A percentile compares a stretch with the other conserved stretches of the same genome.
These are phyloP conservation scores for Drosophila guanche DNA, from an alignment of 1,140 invertebrate genomes.

Conservation along the genomic window DNA sequence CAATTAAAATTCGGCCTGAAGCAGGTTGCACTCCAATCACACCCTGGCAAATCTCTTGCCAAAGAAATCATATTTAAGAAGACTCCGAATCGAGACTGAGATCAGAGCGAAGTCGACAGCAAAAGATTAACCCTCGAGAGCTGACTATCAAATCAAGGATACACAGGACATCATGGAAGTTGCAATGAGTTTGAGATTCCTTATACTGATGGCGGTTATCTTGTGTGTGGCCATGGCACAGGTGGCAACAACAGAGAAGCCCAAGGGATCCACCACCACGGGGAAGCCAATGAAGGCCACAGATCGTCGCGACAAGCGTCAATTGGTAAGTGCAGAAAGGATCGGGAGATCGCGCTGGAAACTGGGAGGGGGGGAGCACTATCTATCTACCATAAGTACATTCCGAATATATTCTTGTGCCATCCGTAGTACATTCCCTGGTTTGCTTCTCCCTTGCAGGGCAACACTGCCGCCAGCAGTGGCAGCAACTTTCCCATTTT, in stretches of 20 bases:
- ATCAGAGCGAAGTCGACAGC: conserved; percentile 31
- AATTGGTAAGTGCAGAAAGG: conserved; percentile 46
- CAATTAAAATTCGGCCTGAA: conserved; percentile 3
- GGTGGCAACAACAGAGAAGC: conserved; percentile 7
- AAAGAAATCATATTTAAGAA: conserved; percentile 43
- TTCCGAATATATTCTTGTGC: too few relatives aligned
- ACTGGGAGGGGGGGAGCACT: too few relatives aligned
- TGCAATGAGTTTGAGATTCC: conserved; percentile 34
- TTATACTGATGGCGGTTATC: conserved; percentile 31
- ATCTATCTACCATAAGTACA: too few relatives aligned
- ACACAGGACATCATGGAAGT: conserved; percentile 31
- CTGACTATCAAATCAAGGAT: background rate
- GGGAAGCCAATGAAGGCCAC: background rate
- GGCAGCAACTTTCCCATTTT: conserved; percentile 48
- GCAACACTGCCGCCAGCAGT: background rate
- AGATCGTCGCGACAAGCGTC: conserved; percentile 53
- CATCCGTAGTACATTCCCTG: too few relatives aligned
- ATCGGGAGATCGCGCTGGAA: too few relatives aligned
- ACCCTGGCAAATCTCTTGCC: background rate
- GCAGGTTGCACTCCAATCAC: conserved; percentile 16
- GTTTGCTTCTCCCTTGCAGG: conserved; percentile 9
- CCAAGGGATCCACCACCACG: background rate
- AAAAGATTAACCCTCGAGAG: background rate
- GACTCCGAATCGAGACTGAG: background rate
- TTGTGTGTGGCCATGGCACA: conserved; percentile 4